Conservation (phyloP, 2,113 vertebrate genomes). For the Periophthalmus modestus region DNA sequence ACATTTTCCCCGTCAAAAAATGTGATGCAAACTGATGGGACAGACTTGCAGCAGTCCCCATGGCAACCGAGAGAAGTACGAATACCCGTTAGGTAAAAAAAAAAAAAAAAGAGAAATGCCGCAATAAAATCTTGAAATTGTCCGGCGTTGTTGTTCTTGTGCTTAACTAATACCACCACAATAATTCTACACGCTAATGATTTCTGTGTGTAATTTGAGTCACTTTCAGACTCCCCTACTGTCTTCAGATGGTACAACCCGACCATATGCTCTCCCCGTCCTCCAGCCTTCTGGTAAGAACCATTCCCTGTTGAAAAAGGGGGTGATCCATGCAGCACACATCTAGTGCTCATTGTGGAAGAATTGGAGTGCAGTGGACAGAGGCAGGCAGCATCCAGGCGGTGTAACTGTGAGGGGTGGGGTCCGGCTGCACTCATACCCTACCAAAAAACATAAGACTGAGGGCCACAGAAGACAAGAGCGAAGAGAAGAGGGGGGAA, state of each 20-base stretch:
- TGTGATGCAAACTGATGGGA: conserved; percentile 39
- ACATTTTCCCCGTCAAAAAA: conserved; percentile 2
- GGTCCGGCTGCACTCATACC: conserved; percentile 74
- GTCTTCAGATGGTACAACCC: conserved; percentile 67
- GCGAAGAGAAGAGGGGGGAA: conserved; percentile 67
- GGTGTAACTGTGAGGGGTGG: conserved; percentile 79
- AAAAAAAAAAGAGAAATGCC: not conserved
- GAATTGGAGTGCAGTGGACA: conserved; percentile 76
- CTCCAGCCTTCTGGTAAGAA: conserved; percentile 68
- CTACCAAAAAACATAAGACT: conserved; percentile 55
- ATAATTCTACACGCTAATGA: not conserved
- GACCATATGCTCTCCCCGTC: conserved; percentile 49
- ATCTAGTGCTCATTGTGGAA: conserved; percentile 72
- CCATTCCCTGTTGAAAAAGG: conserved; percentile 65
- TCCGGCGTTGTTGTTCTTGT: not conserved
- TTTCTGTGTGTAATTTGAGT: conserved; percentile 19
- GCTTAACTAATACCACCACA: not conserved
- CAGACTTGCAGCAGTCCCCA: conserved; percentile 79
- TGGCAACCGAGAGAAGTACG: conserved; percentile 73
- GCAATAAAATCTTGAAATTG: not conserved
- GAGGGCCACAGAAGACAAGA: conserved; percentile 55
- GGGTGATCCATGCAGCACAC: conserved; percentile 61
- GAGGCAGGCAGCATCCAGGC: conserved; percentile 74
- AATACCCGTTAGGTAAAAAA: not conserved
- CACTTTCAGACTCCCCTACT: conserved; percentile 22